Percentiles rank a stretch among this genome's conserved stretches.
These are phyloP conservation scores for Dendrocincla tyrannina DNA, from an alignment of 2,797 vertebrate genomes.

Conservation along the genomic window DNA sequence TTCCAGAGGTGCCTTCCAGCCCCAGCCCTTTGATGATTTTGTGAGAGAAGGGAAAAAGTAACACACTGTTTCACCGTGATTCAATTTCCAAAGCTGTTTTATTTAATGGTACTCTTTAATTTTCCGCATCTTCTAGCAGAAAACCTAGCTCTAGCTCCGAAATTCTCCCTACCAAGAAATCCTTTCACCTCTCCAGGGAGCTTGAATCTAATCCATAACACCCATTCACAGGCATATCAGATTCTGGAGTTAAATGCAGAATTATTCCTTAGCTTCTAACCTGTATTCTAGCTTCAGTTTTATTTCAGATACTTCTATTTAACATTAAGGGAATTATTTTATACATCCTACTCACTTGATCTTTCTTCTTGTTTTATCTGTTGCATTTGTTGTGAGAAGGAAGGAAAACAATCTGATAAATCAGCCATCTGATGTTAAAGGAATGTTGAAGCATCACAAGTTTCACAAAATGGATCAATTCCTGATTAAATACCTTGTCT, in stretches of 20 bases:
- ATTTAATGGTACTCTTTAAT: background rate
- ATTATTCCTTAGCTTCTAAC: background rate
- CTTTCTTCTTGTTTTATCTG: background rate
- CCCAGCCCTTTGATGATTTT: background rate
- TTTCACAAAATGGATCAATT: background rate
- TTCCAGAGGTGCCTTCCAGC: background rate
- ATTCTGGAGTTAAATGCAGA: background rate
- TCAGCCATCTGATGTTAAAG: background rate
- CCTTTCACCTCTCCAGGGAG: background rate
- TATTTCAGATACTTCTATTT: background rate
- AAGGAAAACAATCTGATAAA: background rate
- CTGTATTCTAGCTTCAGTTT: background rate
- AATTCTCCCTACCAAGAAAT: background rate
- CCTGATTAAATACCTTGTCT: background rate
- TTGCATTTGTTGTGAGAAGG: background rate
- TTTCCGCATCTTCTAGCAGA: background rate
- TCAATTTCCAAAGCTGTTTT: background rate
- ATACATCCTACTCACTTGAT: background rate
- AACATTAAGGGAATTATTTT: background rate
- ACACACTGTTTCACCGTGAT: background rate
- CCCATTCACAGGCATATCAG: background rate
- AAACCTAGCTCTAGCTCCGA: background rate
- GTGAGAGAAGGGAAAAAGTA: background rate
- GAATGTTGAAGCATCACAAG: background rate
- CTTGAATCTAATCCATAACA: background rate